Percentiles rank a stretch among this genome's conserved stretches.
phyloP scores from a whole-genome alignment of 2,113 vertebrate species.

The Triplophysa tibetana region DNA sequence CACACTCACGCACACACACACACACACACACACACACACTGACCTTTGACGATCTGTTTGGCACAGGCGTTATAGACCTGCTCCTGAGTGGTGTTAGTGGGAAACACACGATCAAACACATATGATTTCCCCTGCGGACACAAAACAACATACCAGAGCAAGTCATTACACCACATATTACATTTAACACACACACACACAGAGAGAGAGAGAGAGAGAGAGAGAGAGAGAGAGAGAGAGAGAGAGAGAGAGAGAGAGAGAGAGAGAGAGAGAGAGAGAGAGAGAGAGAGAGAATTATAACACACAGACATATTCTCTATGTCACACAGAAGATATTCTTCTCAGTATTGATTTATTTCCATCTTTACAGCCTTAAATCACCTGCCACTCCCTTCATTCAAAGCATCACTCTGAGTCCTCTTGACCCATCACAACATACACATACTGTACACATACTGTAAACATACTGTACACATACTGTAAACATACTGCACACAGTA shows the following conservation, averaged over 20 bases:
- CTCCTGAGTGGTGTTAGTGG: conserved; percentile 91
- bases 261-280: too few species aligned
- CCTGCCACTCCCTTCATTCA: conserved; percentile 14
- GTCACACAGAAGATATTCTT: background rate
- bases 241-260: too few species aligned
- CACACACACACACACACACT: conserved; percentile 21
- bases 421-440: background rate
- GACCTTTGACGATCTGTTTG: conserved; percentile 94
- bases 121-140: conserved; percentile 82
- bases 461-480: too few species aligned
- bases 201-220: too few species aligned
- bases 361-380: background rate
- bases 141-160: background rate
- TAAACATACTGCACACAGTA: too few species aligned
- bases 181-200: background rate
- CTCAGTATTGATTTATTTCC: background rate
- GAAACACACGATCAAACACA: conserved; percentile 87
- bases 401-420: background rate
- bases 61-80: conserved; percentile 94
- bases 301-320: background rate
- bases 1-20: background rate
- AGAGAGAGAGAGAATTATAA: background rate
- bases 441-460: too few species aligned
- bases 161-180: background rate
- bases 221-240: too few species aligned